phyloP scores from a whole-genome alignment of 2,888 invertebrate species.

The Thera obeliscata region DNA sequence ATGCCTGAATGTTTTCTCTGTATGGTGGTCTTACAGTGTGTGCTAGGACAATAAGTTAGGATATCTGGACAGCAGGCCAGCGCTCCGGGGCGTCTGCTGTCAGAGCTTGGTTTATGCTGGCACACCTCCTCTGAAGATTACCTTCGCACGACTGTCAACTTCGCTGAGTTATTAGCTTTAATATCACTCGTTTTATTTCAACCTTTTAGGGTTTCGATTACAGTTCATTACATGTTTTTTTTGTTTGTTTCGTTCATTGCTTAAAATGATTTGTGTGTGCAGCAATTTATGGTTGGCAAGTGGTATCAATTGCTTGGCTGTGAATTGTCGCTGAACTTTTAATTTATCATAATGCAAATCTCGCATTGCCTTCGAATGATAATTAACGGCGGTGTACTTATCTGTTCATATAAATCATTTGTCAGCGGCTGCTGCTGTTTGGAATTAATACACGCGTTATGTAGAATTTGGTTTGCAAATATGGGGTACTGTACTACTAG shows the following conservation, averaged over 20 bases:
- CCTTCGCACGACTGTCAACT: constrained; percentile 60
- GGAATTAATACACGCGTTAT: constrained; percentile 64
- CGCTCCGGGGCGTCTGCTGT: constrained; percentile 69
- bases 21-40: constrained; percentile 43
- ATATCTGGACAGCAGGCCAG: constrained; percentile 58
- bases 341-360: constrained; percentile 51
- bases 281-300: constrained; percentile 21
- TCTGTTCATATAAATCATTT: constrained; percentile 67
- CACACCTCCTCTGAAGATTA: constrained; percentile 60
- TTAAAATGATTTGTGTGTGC: constrained; percentile 16
- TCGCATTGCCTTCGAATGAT: constrained; percentile 50
- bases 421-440: constrained; percentile 56
- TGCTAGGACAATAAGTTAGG: constrained; percentile 45
- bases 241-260: constrained; percentile 16
- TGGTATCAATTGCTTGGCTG: constrained; percentile 29
- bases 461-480: constrained; percentile 74
- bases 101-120: constrained; percentile 63
- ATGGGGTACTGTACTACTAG: constrained; percentile 38
- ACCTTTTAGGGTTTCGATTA: constrained; percentile 48
- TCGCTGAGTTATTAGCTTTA: constrained; percentile 63
- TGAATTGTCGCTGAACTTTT: constrained; percentile 47
- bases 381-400: constrained; percentile 58
- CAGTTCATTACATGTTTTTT: constrained; percentile 32
- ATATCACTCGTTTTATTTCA: constrained; percentile 55
- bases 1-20: constrained; percentile 15